Evolutionary conservation across 2,888 invertebrate genomes (phyloP), one percentile per base, ranked within the genome.

Genomic region (Leptopilina syphax): DNA sequence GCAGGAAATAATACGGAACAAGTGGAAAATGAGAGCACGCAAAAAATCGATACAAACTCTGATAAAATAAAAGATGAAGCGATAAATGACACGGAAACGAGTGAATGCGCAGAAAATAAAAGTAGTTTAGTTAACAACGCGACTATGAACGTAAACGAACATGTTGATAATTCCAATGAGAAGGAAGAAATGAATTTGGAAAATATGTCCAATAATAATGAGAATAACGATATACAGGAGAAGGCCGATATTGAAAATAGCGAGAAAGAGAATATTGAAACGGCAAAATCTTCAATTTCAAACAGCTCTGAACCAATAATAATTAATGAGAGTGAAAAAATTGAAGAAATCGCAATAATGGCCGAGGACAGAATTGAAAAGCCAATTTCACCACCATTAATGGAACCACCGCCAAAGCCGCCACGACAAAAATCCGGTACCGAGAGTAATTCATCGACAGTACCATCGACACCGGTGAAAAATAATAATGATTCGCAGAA

Each of bases 351-450:
- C 3, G 34, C 1, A 2, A 57, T 41, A 65, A 70, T 63, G 7
- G 47, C 66, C 0, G 70, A 80, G 41, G 44, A 60, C 7, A 63
- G 47, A 65, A 63, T 73, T 54, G 83, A 84, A 63, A 81, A 83
- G 41, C 78, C 80, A 24, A 77, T 77, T 81, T 82, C 78, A 7
- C 84, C 86, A 18, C 82, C 84, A 24, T 83, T 82, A 70, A 92
- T 82, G 85, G 92, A 84, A 88, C 92, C 91, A 89, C 93, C 87
- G 89, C 93, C 87, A 85, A 92, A 84, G 88, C 93, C 90, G 90
- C 77, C 87, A 34, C 86, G 87, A 83, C 81, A 93, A 92, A 91
- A 92, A 93, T 78, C 93, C 92, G 78, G 93, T 92, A 81, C 91
- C 93, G 79, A 92, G 90, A 88, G 93, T 91, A 92, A 87, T 93